These are phyloP conservation scores for Sturnira hondurensis DNA, from an alignment of 2,113 vertebrate species.

Conservation along the genomic window DNA sequence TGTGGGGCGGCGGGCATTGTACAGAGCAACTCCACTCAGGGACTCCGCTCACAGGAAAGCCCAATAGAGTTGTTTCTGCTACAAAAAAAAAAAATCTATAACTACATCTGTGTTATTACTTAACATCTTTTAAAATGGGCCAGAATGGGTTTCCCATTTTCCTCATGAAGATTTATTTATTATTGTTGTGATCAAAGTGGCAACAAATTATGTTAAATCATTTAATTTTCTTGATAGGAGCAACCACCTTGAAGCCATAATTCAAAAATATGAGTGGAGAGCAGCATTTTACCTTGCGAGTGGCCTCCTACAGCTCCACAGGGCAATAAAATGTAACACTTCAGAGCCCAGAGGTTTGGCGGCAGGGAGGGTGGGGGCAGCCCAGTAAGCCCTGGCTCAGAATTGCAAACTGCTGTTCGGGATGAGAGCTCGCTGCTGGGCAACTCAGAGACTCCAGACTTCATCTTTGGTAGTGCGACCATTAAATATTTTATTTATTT, in stretches of 20 bases:
- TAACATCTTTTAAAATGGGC: conserved; percentile 77
- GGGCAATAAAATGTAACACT: conserved; percentile 73
- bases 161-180: conserved; percentile 78
- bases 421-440: neutral
- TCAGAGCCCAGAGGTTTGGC: conserved; percentile 6
- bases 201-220: conserved; percentile 77
- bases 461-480: neutral
- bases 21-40: conserved; percentile 58
- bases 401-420: neutral
- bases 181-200: conserved; percentile 78
- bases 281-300: conserved; percentile 57
- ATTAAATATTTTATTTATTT: neutral
- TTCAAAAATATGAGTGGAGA: conserved; percentile 75
- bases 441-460: neutral
- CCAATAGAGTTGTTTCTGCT: conserved; percentile 67
- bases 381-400: neutral
- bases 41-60: conserved; percentile 65
- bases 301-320: conserved; percentile 55
- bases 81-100: neutral
- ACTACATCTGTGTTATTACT: conserved; percentile 74
- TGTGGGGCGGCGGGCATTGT: conserved; percentile 67
- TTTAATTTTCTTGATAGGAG: conserved; percentile 80
- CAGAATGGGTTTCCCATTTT: conserved; percentile 72
- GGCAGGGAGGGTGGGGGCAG: neutral
- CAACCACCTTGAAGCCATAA: conserved; percentile 76